Evolutionary conservation across 2,888 invertebrate species (phyloP), one percentile per base, ranked within the genome.

Genomic region (Drosophila recens): DNA sequence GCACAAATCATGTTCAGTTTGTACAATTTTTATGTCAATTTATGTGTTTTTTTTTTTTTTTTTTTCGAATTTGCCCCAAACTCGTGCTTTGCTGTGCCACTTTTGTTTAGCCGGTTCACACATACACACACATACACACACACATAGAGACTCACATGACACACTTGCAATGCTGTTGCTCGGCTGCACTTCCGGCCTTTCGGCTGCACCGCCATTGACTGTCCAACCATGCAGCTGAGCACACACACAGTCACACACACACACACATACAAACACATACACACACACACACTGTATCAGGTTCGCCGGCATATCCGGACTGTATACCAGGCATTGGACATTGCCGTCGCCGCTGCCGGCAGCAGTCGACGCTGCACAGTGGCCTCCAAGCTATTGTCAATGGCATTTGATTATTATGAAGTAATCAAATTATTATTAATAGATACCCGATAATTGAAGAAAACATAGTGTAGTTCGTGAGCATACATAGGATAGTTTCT

Each of bases 1-100:
- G 65, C 88, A 87, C 88, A 87, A 83, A 87, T 83, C 83, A 87
- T 87, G 87, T 87, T 82, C 77, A 83, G 83, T 83, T 83, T 87
- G 82, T 87, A 72, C 82, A 87, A 87, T 83, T 83, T 82, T 77
- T 83, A 86, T 80, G 87, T 86, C 87, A 86, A 83, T 80, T 82
- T 67, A 53, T 66, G 63, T 59, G 63, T 42, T 58, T 67, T 46
- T 38, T 57, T 64, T 49, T 1, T 20, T 67, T 42, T 58, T 65
- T 46, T 38, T 57, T 64, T 49, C 30, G 34, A 34, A 45, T 71
- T 58, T 57, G 17, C 36, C 40, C 23, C 45, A 33, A 71, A 57
- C 63, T 72, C 43, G 40, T 43, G 66, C 54, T 54, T 13, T 38
- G 67, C 65, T 67, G 68, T 78, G 65, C 72, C 72, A 84, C 78